phyloP scores from a whole-genome alignment of 2,888 invertebrate genomes.

The Aricia artaxerxes region DNA sequence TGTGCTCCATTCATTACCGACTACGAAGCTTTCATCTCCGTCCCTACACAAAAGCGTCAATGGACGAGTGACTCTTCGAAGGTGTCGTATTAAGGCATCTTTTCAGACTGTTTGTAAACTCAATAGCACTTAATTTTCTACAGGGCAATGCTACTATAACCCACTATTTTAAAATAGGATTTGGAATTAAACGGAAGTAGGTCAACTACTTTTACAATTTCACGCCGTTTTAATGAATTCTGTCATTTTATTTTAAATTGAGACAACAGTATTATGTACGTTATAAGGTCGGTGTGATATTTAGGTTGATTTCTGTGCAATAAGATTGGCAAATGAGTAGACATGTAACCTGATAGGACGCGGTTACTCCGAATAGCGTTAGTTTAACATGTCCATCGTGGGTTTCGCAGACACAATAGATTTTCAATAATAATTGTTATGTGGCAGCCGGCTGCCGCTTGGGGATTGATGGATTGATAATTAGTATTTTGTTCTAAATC shows the following conservation, averaged over 20 bases:
- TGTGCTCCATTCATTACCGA: slow-evolving; percentile 35
- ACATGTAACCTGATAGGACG: too few relatives aligned
- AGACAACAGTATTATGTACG: background rate
- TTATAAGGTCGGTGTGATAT: background rate
- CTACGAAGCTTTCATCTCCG: background rate
- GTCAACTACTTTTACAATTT: slow-evolving; percentile 13
- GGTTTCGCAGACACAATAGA: too few relatives aligned
- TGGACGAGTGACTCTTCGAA: slow-evolving; percentile 29
- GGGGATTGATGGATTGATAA: too few relatives aligned
- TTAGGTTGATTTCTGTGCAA: background rate
- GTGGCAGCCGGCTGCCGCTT: too few relatives aligned
- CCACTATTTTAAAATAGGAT: slow-evolving; percentile 28
- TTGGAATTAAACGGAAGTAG: background rate
- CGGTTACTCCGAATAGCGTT: too few relatives aligned
- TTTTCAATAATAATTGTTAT: too few relatives aligned
- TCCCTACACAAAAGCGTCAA: slow-evolving; percentile 22
- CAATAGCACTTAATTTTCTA: slow-evolving; percentile 64
- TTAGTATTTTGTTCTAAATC: too few relatives aligned
- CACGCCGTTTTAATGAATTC: background rate
- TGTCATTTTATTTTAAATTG: background rate
- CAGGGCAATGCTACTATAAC: slow-evolving; percentile 39
- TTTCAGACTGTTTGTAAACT: slow-evolving; percentile 50
- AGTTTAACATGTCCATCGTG: too few relatives aligned
- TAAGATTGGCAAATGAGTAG: background rate
- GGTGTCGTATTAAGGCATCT: slow-evolving; percentile 36